Evolutionary conservation across 2,113 vertebrate genomes (phyloP), one percentile per base, ranked within the genome.

Genomic region (Sialia sialis): DNA sequence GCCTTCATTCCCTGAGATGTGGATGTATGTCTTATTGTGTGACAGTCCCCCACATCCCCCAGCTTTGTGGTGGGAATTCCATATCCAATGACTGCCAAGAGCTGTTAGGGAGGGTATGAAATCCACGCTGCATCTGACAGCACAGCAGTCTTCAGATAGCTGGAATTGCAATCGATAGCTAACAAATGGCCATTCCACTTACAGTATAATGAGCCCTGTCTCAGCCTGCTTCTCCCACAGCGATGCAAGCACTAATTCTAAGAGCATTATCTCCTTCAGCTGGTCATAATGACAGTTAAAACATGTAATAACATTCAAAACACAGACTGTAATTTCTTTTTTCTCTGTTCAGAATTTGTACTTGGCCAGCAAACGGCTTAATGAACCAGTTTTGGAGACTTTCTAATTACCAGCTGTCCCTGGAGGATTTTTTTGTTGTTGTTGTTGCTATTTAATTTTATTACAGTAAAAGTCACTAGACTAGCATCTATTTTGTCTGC

Each of bases 141-240:
- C 76, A 52, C 80, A 90, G 89, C 93, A 62, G 66, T 84, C 73
- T 72, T 88, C 56, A 83, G 77, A 92, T 48, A 96, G 39, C 75
- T 72, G 56, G 84, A 94, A 80, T 54, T 43, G 11, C 72, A 89
- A 70, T 92, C 67, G 3, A 91, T 90, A 90, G 68, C 87, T 93
- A 96, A 95, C 55, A 58, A 97, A 95, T 87, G 93, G 95, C 89
- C 81, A 87, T 91, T 90, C 88, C 77, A 76, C 84, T 92, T 64
- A 89, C 7, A 48, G 66, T 43, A 86, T 69, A 78, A 87, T 94
- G 79, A 92, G 55, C 60, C 66, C 74, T 36, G 26, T 66, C 46
- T 95, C 69, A 94, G 69, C 51, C 52, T 79, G 62, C 51, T 93
- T 91, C 66, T 94, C 77, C 91, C 30, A 74, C 80, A 68, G 91